phyloP scores from a whole-genome alignment of 2,113 vertebrate genomes.

The Chiloscyllium plagiosum region DNA sequence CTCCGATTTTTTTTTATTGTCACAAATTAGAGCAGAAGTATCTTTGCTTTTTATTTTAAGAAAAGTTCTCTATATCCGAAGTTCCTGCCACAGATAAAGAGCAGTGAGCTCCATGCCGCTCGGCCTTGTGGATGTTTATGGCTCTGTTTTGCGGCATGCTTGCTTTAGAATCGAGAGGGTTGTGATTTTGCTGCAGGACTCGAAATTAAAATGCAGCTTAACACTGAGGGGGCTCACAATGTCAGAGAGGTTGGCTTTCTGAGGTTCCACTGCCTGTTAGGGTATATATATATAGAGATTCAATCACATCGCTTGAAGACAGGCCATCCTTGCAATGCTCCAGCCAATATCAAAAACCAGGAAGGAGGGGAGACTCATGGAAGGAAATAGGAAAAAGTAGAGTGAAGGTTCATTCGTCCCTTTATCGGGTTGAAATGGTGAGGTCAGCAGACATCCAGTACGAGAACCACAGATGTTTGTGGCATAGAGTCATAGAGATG shows the following conservation, averaged over 20 bases:
- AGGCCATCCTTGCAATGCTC: not conserved
- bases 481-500: no score
- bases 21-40: not conserved
- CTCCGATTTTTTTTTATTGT: not conserved
- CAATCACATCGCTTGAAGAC: not conserved
- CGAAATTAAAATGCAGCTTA: not conserved
- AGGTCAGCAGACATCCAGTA: not conserved
- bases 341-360: not conserved
- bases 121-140: not conserved
- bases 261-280: not conserved
- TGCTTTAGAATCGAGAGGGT: not conserved
- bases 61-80: no score
- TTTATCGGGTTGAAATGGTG: not conserved
- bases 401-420: not conserved
- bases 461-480: not conserved
- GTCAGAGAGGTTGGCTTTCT: not conserved
- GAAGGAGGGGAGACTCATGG: not conserved
- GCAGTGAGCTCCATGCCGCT: not conserved
- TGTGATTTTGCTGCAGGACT: not conserved
- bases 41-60: not conserved
- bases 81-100: not conserved
- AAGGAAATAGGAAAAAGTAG: not conserved
- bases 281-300: not conserved
- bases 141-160: no score
- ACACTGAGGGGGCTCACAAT: not conserved